A percentile compares a stretch with the other conserved stretches of the same genome.
These are phyloP conservation scores for Medauroidea extradentata DNA, from an alignment of 1,140 invertebrate genomes.

Conservation along the genomic window DNA sequence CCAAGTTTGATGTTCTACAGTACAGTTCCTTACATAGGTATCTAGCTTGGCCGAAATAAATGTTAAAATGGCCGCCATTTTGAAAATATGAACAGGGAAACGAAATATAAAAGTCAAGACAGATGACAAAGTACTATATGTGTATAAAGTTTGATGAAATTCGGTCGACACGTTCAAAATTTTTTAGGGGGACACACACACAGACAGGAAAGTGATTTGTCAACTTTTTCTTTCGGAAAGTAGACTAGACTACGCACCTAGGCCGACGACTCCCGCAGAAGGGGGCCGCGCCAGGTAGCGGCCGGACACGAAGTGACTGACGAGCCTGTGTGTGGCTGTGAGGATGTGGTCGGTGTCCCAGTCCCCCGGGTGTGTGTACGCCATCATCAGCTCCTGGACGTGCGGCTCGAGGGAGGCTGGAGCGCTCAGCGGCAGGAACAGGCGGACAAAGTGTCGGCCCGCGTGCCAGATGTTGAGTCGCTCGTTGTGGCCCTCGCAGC, in stretches of 20 bases:
- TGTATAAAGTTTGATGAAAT: too few relatives aligned
- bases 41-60: too few relatives aligned
- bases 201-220: too few relatives aligned
- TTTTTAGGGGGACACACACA: too few relatives aligned
- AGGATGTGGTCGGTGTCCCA: conserved; percentile 32
- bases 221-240: too few relatives aligned
- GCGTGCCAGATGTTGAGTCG: conserved; percentile 45
- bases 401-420: conserved; percentile 33
- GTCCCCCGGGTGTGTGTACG: conserved; percentile 29
- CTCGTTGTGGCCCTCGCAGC: conserved; percentile 45
- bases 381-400: conserved; percentile 33
- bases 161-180: too few relatives aligned
- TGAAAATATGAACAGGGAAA: too few relatives aligned
- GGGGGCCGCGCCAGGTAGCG: conserved; percentile 27
- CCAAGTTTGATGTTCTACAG: too few relatives aligned
- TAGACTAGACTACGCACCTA: not conserved
- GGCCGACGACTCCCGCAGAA: not conserved
- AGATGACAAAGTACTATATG: too few relatives aligned
- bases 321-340: conserved; percentile 31
- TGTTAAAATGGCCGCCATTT: too few relatives aligned
- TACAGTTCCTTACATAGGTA: too few relatives aligned
- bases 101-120: too few relatives aligned
- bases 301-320: conserved; percentile 34
- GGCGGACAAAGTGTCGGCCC: conserved; percentile 43
- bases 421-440: conserved; percentile 43